Evolutionary conservation across 2,113 vertebrate species (phyloP).

Genomic region (Kobus ellipsiprymnus): DNA sequence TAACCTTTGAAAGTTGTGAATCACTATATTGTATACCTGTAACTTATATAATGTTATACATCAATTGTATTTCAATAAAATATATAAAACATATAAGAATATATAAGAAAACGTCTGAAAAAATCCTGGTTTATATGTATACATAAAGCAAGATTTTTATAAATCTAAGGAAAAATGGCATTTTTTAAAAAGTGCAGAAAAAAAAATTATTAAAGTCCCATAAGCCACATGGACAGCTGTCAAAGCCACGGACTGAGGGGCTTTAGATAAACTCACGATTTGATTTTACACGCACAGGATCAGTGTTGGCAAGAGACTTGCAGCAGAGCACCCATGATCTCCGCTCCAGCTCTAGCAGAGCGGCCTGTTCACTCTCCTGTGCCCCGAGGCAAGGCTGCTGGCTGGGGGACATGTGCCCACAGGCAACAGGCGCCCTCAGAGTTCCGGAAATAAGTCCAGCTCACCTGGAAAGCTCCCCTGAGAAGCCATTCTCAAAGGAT

Average conservation of each 20-base stretch:
- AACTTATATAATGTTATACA: neutral
- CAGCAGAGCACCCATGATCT: neutral
- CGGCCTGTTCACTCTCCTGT: neutral
- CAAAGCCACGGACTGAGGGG: neutral
- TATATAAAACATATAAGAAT: neutral
- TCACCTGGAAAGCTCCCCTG: neutral
- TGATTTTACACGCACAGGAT: neutral
- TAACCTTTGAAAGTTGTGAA: neutral
- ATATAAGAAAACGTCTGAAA: neutral
- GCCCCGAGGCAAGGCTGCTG: neutral
- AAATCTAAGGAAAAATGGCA: slow-evolving; percentile 5
- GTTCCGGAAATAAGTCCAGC: neutral
- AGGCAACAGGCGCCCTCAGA: neutral
- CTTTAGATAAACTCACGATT: neutral
- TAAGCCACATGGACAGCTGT: neutral
- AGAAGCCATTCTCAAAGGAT: neutral
- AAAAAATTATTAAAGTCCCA: neutral
- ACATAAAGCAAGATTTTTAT: neutral
- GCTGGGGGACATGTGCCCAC: neutral
- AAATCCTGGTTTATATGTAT: neutral
- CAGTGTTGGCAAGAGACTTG: neutral
- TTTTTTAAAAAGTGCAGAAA: neutral
- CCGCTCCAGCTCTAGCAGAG: neutral
- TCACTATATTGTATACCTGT: neutral
- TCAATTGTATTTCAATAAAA: neutral